Base-by-base conservation (phyloP, 2,797 vertebrate genomes). In the Denticeps clupeoides region DNA sequence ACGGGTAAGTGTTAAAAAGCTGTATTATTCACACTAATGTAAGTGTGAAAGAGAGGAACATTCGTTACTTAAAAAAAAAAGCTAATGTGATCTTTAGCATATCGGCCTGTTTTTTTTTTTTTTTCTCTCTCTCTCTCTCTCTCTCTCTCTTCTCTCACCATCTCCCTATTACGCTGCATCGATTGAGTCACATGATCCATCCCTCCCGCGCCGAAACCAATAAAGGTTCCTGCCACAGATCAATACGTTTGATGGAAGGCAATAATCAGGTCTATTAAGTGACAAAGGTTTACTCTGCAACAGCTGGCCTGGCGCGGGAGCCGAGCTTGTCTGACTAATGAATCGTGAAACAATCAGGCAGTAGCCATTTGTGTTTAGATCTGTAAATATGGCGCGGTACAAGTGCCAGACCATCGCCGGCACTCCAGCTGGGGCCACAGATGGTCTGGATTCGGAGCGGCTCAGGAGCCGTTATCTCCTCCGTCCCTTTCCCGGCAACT, bases 301-400 rank as follows among this genome's bases (percentile, higher is more conserved):
- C 94, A 98, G 93, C 94, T 98, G 94, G 90, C 88, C 91, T 93
- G 90, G 91, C 89, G 81, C 85, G 83, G 82, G 86, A 90, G 89
- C 83, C 88, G 90, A 90, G 88, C 92, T 91, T 98, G 93, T 97
- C 93, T 93, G 91, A 94, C 91, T 98, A 98, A 98, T 98, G 94
- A 98, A 97, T 97, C 91, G 93, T 97, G 94, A 98, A 98, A 98
- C 92, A 97, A 95, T 98, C 93, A 93, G 92, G 93, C 94, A 91
- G 87, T 91, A 89, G 90, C 92, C 91, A 92, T 98, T 97, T 97
- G 93, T 97, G 92, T 98, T 98, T 93, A 94, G 94, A 97, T 98
- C 92, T 96, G 94, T 98, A 97, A 98, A 97, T 98, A 98, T 97
- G 94, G 91, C 88, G 87, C 87, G 88, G 90, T 91, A 91, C 91